Evolutionary conservation across 1,140 invertebrate species (phyloP).

Genomic region (Conus ventricosus): DNA sequence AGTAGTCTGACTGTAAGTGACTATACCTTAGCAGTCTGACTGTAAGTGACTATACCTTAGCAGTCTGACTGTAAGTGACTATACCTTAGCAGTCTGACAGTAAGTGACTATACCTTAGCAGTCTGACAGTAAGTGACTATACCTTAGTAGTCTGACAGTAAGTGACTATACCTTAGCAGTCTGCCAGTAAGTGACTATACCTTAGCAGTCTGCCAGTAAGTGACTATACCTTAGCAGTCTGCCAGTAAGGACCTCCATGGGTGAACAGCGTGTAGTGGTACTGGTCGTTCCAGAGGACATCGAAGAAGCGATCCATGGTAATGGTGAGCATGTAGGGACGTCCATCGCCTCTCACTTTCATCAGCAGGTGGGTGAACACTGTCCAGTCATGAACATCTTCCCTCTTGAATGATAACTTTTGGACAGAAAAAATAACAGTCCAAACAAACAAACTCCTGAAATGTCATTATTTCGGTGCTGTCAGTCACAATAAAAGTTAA

Average conservation of each 20-base stretch:
- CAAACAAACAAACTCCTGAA: background rate
- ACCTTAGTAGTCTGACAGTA: too few species aligned
- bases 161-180: too few species aligned
- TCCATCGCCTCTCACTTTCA: conserved; percentile 93
- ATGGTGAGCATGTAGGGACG: conserved; percentile 89
- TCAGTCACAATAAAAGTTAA: too few species aligned
- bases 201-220: conserved; percentile 72
- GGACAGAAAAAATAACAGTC: conserved; percentile 21
- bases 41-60: conserved; percentile 75
- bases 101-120: conserved; percentile 79
- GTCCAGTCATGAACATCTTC: conserved; percentile 82
- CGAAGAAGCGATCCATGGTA: conserved; percentile 80
- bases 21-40: too few species aligned
- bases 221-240: conserved; percentile 84
- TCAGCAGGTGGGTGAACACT: conserved; percentile 87
- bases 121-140: conserved; percentile 90
- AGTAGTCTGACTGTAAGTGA: too few species aligned
- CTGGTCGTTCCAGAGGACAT: conserved; percentile 89
- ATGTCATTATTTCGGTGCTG: too few species aligned
- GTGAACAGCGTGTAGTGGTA: conserved; percentile 90
- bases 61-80: background rate
- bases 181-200: conserved; percentile 57
- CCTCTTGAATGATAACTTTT: conserved; percentile 86
- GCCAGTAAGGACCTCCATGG: conserved; percentile 97
- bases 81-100: too few species aligned